These are phyloP conservation scores for Volucella bombylans DNA, from an alignment of 2,888 invertebrate species.

Conservation along the genomic window DNA sequence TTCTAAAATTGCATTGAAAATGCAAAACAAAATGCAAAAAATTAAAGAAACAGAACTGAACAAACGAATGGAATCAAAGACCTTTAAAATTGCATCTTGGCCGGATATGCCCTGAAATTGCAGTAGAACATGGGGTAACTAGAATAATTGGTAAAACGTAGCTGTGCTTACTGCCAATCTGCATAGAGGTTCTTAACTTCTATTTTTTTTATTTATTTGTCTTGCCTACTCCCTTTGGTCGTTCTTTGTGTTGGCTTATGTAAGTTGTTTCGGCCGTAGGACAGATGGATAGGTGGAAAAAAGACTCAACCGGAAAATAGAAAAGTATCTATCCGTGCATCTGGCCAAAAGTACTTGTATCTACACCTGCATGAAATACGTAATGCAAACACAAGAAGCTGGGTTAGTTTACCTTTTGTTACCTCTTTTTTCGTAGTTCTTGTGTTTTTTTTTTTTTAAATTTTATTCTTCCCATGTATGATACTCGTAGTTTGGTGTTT, in stretches of 20 bases:
- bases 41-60: no score
- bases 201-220: not conserved
- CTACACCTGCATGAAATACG: constrained; percentile 36
- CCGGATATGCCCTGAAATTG: constrained; percentile 74
- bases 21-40: not conserved
- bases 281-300: constrained; percentile 26
- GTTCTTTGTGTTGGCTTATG: not conserved
- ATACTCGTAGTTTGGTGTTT: no score
- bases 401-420: not conserved
- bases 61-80: constrained; percentile 54
- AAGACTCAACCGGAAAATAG: constrained; percentile 55
- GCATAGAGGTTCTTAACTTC: constrained; percentile 16
- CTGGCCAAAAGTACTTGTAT: constrained; percentile 47
- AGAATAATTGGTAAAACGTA: constrained; percentile 69
- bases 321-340: constrained; percentile 47
- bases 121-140: constrained; percentile 67
- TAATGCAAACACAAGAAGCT: constrained; percentile 27
- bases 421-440: not conserved
- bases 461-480: no score
- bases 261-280: constrained; percentile 16
- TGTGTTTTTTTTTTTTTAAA: not conserved
- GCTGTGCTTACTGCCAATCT: constrained; percentile 44
- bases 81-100: constrained; percentile 74
- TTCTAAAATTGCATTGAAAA: constrained; percentile 24
- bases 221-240: not conserved